Evolutionary conservation across 2,888 invertebrate species (phyloP).

Genomic region (Melitaea athalia): DNA sequence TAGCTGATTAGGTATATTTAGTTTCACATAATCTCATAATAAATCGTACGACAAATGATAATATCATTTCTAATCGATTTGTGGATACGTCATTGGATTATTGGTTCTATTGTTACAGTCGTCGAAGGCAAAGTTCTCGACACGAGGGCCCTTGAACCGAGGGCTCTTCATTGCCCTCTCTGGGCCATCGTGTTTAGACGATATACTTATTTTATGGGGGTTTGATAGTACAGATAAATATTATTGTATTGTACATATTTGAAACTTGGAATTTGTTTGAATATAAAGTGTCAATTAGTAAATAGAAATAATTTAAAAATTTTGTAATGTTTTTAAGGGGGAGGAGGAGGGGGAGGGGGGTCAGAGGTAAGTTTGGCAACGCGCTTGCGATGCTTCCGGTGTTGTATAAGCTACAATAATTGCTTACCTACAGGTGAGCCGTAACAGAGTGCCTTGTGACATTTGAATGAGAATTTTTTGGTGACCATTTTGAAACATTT

Average conservation of each 20-base stretch:
- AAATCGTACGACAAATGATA: conserved; percentile 1
- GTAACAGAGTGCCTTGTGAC: no score
- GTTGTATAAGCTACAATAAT: no score
- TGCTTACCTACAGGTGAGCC: no score
- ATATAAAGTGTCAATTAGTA: no score
- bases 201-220: conserved; percentile 25
- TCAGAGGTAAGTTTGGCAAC: no score
- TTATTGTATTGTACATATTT: no score
- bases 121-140: conserved; percentile 23
- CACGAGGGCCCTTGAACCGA: conserved; percentile 24
- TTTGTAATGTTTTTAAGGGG: no score
- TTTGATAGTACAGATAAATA: conserved; percentile 13
- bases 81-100: conserved; percentile 12
- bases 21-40: background rate
- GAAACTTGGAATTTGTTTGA: background rate
- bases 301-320: no score
- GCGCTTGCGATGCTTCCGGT: no score
- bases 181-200: conserved; percentile 28
- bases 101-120: conserved; percentile 25
- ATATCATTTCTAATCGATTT: conserved; percentile 7
- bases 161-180: conserved; percentile 32
- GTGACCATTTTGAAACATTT: no score
- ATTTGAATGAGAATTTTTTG: no score
- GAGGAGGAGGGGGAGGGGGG: no score
- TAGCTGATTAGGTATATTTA: background rate